Percentiles rank a stretch among this genome's conserved stretches.
phyloP scores from a whole-genome alignment of 2,113 vertebrate genomes.

The Notothenia coriiceps region DNA sequence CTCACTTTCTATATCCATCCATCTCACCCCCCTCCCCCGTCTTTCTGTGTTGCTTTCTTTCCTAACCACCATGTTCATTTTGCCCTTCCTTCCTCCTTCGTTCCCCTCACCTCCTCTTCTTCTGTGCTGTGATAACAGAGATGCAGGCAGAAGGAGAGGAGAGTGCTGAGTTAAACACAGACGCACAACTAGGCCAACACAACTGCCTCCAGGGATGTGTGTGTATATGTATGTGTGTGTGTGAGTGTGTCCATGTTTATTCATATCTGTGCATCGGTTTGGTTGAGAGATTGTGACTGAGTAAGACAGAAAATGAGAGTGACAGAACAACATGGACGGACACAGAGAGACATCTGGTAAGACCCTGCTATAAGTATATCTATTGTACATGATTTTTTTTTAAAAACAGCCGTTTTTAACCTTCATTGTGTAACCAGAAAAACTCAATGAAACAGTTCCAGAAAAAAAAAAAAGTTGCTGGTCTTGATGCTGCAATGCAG shows the following conservation, averaged over 20 bases:
- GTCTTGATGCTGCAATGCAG: neutral
- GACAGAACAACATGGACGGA: constrained; percentile 20
- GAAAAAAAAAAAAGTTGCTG: neutral
- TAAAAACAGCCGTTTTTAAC: neutral
- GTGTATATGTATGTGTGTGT: constrained; percentile 35
- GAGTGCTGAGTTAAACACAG: constrained; percentile 74
- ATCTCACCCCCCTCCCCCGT: neutral
- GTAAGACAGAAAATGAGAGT: constrained; percentile 38
- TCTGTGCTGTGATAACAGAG: constrained; percentile 58
- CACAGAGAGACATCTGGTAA: constrained; percentile 31
- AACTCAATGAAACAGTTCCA: neutral
- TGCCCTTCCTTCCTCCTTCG: constrained; percentile 7
- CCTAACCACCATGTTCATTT: constrained; percentile 6
- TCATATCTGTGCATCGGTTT: constrained; percentile 8
- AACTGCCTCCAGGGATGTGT: constrained; percentile 67
- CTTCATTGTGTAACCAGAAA: constrained; percentile 2
- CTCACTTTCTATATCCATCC: neutral
- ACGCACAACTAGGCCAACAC: constrained; percentile 76
- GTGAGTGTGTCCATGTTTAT: constrained; percentile 15
- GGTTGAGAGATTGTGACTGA: constrained; percentile 28
- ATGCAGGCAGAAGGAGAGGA: constrained; percentile 57
- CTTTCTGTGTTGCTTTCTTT: neutral
- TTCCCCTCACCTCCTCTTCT: constrained; percentile 44
- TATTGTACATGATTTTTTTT: constrained; percentile 26
- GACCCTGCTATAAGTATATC: constrained; percentile 37